Conservation (phyloP, 1,140 invertebrate genomes). For the Drosophila jambulina region DNA sequence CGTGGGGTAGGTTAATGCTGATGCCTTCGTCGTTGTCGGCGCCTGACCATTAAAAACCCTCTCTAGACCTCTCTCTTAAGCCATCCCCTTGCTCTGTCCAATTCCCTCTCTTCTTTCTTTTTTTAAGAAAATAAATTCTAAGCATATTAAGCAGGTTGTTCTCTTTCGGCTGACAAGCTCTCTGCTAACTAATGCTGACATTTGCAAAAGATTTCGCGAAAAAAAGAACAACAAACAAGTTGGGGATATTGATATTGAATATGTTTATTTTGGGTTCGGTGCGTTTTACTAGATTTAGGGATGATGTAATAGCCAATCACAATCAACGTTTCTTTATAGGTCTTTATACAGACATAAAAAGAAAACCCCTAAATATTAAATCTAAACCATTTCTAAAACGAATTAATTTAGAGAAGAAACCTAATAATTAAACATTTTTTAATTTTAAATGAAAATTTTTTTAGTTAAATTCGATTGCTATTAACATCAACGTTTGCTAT, state of each 20-base stretch:
- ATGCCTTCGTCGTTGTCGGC: conserved; percentile 31
- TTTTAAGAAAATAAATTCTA: background rate
- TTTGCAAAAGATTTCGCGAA: conserved; percentile 39
- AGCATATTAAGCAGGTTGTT: background rate
- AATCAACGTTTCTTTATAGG: background rate
- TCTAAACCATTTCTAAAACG: background rate
- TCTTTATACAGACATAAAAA: background rate
- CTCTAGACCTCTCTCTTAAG: conserved; percentile 13
- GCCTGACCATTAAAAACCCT: conserved; percentile 41
- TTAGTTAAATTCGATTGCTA: too few relatives aligned
- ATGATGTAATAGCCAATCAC: conserved; percentile 13
- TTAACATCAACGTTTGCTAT: too few relatives aligned
- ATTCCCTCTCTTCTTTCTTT: background rate
- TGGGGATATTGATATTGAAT: conserved; percentile 19
- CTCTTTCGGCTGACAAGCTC: conserved; percentile 9
- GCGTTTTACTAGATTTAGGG: conserved; percentile 6
- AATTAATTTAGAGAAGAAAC: background rate
- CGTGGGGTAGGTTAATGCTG: conserved; percentile 79
- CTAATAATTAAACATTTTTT: too few relatives aligned
- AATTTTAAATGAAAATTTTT: too few relatives aligned
- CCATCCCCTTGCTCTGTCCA: background rate
- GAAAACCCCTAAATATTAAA: background rate
- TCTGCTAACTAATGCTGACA: conserved; percentile 52
- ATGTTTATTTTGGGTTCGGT: conserved; percentile 1
- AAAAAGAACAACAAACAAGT: conserved; percentile 19